phyloP scores from a whole-genome alignment of 2,797 vertebrate genomes.

The Galaxias olidus region DNA sequence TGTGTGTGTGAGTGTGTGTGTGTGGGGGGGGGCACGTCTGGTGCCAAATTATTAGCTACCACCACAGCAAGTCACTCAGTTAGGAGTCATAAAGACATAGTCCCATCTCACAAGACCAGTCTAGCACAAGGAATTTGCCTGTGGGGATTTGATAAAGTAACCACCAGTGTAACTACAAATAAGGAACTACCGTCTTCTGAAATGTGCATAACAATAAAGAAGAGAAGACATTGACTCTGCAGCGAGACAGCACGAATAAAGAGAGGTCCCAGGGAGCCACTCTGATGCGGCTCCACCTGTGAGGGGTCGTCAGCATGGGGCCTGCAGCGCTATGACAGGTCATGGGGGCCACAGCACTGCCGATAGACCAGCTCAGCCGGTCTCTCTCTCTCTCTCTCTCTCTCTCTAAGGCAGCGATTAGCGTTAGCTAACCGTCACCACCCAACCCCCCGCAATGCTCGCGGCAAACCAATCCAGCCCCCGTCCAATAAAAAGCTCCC shows the following conservation, averaged over 20 bases:
- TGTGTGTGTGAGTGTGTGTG: background rate
- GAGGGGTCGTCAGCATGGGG: constrained; percentile 14
- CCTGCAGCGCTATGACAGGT: constrained; percentile 18
- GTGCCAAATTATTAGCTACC: too few relatives aligned
- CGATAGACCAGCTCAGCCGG: background rate
- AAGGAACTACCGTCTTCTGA: too few relatives aligned
- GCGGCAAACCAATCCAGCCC: background rate
- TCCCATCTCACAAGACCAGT: too few relatives aligned
- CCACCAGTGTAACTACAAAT: too few relatives aligned
- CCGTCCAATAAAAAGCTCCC: background rate
- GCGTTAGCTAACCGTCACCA: constrained; percentile 28
- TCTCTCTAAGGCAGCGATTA: constrained; percentile 32
- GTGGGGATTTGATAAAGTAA: too few relatives aligned
- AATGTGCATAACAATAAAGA: too few relatives aligned
- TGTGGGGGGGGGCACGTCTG: background rate
- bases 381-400: background rate
- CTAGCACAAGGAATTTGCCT: too few relatives aligned
- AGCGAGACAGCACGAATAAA: too few relatives aligned
- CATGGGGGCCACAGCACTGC: constrained; percentile 7
- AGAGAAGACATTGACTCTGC: too few relatives aligned
- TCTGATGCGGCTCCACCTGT: constrained; percentile 16
- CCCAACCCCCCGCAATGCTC: background rate
- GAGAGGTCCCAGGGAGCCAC: background rate
- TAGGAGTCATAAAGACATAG: too few relatives aligned
- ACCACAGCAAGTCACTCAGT: too few relatives aligned